Evolutionary conservation across 2,113 vertebrate genomes (phyloP).

Genomic region (Mormyrus iriodes): DNA sequence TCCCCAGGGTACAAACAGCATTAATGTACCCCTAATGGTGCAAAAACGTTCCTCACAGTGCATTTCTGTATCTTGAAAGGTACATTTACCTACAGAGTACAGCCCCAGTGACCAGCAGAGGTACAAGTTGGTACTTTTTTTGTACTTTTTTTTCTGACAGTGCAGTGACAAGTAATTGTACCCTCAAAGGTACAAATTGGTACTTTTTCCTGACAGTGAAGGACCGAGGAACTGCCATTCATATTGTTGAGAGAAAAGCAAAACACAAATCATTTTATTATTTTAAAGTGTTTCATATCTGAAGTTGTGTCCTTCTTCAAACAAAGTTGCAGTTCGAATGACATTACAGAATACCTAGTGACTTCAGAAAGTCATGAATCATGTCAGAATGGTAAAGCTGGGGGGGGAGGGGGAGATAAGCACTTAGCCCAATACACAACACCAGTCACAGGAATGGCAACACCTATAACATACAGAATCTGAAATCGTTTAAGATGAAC

Average conservation of each 20-base stretch:
- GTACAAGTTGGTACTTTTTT: not conserved
- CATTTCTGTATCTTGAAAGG: not conserved
- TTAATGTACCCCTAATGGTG: not conserved
- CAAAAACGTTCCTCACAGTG: not conserved
- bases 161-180: no score
- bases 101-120: not conserved
- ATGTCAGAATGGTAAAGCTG: not conserved
- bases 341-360: not conserved
- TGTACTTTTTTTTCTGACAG: no score
- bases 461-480: not conserved
- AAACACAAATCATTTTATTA: not conserved
- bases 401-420: not conserved
- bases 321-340: not conserved
- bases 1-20: not conserved
- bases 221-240: not conserved
- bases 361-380: not conserved
- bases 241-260: not conserved
- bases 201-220: not conserved
- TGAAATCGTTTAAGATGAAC: not conserved
- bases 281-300: not conserved
- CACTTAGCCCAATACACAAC: not conserved
- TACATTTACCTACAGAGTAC: not conserved
- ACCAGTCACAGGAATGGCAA: not conserved
- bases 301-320: not conserved
- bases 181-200: not conserved